Conservation (phyloP, 1,140 invertebrate genomes). For the Bombus pascuorum region DNA sequence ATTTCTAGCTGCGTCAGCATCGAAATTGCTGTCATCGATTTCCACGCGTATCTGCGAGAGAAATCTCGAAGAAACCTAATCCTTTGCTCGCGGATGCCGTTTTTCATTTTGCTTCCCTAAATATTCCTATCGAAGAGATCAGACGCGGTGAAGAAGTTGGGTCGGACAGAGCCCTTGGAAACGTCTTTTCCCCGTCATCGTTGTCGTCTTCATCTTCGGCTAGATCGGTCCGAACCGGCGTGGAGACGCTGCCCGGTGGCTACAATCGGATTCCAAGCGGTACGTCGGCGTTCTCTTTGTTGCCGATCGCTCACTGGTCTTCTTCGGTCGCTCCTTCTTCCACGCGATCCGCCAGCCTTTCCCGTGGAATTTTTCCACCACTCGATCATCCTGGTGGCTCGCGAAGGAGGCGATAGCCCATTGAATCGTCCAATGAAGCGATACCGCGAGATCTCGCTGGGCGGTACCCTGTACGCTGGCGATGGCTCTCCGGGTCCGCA, state of each 20-base stretch:
- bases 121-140: neutral
- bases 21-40: constrained; percentile 11
- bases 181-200: constrained; percentile 28
- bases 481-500: constrained; percentile 64
- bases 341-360: constrained; percentile 31
- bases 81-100: neutral
- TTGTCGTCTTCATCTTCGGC: constrained; percentile 42
- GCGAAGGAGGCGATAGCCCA: constrained; percentile 73
- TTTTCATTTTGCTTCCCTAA: neutral
- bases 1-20: neutral
- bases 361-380: constrained; percentile 72
- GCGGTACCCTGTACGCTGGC: constrained; percentile 66
- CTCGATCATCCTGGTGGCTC: constrained; percentile 55
- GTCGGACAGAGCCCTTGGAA: neutral
- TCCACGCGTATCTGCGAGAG: neutral
- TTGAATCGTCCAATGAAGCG: constrained; percentile 70
- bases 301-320: constrained; percentile 66
- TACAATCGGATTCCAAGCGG: constrained; percentile 51
- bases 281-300: constrained; percentile 70
- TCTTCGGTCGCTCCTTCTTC: constrained; percentile 32
- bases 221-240: neutral
- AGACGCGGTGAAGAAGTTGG: neutral
- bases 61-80: constrained; percentile 7
- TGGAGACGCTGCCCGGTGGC: constrained; percentile 40
- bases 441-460: constrained; percentile 70